Percentiles rank a stretch among this genome's conserved stretches.
Evolutionary conservation across 2,113 vertebrate species (phyloP).

Genomic region (Amblyopsis rosae): DNA sequence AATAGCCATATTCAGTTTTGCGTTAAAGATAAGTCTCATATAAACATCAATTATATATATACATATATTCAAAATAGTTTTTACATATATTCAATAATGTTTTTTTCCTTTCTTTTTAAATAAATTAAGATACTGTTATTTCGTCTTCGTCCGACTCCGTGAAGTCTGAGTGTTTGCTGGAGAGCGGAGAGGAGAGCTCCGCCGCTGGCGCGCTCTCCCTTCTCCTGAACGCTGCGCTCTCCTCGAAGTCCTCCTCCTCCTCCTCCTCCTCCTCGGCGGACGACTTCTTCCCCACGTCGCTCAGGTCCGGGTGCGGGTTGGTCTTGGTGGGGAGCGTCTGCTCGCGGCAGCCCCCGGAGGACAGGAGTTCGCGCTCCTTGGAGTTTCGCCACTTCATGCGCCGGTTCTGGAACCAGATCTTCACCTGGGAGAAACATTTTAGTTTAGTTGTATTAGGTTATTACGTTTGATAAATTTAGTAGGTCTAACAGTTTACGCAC

Average conservation of each 20-base stretch:
- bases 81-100: conserved; percentile 21
- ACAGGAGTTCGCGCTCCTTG: conserved; percentile 94
- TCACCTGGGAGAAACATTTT: conserved; percentile 80
- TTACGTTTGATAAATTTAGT: neutral
- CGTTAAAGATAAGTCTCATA: conserved; percentile 22
- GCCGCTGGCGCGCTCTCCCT: conserved; percentile 54
- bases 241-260: conserved; percentile 51
- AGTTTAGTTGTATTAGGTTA: neutral
- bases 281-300: conserved; percentile 90
- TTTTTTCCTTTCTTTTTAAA: conserved; percentile 57
- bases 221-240: conserved; percentile 19
- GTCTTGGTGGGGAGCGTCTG: conserved; percentile 96
- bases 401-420: conserved; percentile 99
- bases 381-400: conserved; percentile 99
- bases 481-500: neutral
- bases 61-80: conserved; percentile 5
- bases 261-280: conserved; percentile 80
- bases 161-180: conserved; percentile 92
- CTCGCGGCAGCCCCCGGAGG: conserved; percentile 92
- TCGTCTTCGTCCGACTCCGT: conserved; percentile 93
- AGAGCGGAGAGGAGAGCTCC: conserved; percentile 79
- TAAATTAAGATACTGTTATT: conserved; percentile 91
- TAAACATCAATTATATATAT: conserved; percentile 54
- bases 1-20: conserved; percentile 11
- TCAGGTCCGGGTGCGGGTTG: conserved; percentile 97